Base-by-base conservation (phyloP, 2,888 invertebrate species). In the Drosophila subsilvestris region DNA sequence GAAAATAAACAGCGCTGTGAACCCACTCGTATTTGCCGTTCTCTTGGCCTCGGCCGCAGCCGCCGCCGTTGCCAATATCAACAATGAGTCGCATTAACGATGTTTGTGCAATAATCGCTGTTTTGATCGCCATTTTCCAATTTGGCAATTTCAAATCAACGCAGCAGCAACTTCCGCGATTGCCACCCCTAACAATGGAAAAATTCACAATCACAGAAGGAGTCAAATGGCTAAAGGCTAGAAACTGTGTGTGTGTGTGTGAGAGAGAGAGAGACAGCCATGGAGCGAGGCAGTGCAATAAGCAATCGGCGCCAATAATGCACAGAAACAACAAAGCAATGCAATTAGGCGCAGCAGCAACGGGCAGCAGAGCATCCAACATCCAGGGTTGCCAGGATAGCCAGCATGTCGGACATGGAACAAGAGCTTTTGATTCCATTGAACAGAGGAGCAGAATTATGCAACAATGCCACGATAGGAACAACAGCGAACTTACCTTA, bases 271-370 rank as follows among this genome's bases (percentile, higher is more conserved):
- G 25, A 6, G 42, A 25, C 25, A 6, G 25, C 25, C 6, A 22
- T 22, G n/a, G 42, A 25, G 25, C 20, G 27, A 42, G 8, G 27
- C 9, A 43, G 44, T 42, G 56, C 70, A 73, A 70, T 53, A 68
- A 63, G 56, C 70, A 63, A 57, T 47, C 74, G 56, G 65, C 69
- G 18, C 45, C 56, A 53, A 73, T 63, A 71, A 74, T 74, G 65
- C 74, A 43, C 63, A 74, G 58, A 63, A 76, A 71, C 67, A 63
- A 75, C 71, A 83, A 75, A 63, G 65, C 71, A 65, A 71, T 67
- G 89, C 85, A 86, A 86, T 88, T 83, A 86, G 75, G 74, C 67
- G 74, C 58, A 32, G n/a, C 45, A 20, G 27, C 47, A 56, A 53
- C 9, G 9, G 27, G 9, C 27, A 27, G 0, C 27, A 27, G 9